Evolutionary conservation across 2,888 invertebrate species (phyloP), one percentile per base, ranked within the genome.

Genomic region (Synanthedon tipuliformis): DNA sequence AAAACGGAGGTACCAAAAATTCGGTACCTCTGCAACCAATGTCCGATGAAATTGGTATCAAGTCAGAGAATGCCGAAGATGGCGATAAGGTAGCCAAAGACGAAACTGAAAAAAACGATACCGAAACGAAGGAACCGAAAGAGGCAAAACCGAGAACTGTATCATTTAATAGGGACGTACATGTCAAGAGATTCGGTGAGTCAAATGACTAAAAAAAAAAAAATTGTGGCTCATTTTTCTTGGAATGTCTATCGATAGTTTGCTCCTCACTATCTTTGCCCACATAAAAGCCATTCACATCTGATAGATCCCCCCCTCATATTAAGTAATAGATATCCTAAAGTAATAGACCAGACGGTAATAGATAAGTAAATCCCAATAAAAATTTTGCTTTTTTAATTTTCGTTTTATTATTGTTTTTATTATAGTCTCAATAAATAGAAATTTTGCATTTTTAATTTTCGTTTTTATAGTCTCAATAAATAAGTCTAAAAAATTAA

Each of bases 161-260:
- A 70, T 95, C 95, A 79, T 95, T 95, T 90, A 95, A 95, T 90
- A 90, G 94, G 83, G 95, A 95, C 90, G 95, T 95, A 72, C 94
- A 94, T 89, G 93, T 95, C 76, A 95, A 95, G 86, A 89, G 95
- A 89, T 95, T 95, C 88, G 94, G 94, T 94, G 91, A 91, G 92
- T 85, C 66, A 16, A 18, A n/a, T 4, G 49, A 12, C 23, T 3
- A 5, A 18, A 4, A 45, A 15, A 45, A 7, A 34, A 12, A 12
- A 18, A 49, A 10, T 10, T 4, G 11, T 49, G 16, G 49, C 23
- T 23, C 16, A 49, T 49, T 23, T 5, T 45, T 49, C 49, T 49
- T 12, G 49, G 23, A 49, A 49, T 49, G 49, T 49, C 16, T 49
- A 49, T 49, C 49, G 16, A 34, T 10, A 34, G 34, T 2, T n/a